Conservation (phyloP, 2,797 vertebrate genomes). For the Tapera naevia region DNA sequence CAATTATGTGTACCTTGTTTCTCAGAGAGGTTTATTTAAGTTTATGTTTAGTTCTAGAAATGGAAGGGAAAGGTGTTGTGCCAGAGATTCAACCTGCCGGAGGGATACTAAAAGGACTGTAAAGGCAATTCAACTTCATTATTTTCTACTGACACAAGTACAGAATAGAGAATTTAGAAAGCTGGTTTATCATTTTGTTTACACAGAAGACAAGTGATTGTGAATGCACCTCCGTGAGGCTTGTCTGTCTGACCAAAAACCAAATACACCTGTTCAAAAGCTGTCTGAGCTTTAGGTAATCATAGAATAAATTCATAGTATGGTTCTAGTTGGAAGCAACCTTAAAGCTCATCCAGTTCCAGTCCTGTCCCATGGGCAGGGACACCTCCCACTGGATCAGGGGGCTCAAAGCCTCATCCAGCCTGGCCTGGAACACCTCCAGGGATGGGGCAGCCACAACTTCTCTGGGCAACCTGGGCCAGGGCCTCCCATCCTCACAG, state of each 20-base stretch:
- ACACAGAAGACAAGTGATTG: not conserved
- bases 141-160: not conserved
- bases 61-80: not conserved
- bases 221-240: not conserved
- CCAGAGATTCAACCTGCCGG: not conserved
- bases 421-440: too few species aligned
- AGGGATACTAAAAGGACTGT: not conserved
- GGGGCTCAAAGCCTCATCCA: too few species aligned
- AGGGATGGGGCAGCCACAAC: too few species aligned
- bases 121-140: not conserved
- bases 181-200: not conserved
- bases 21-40: not conserved
- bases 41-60: not conserved
- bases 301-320: too few species aligned
- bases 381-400: too few species aligned
- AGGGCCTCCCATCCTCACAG: too few species aligned
- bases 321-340: too few species aligned
- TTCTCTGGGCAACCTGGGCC: too few species aligned
- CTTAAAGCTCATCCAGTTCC: too few species aligned
- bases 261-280: not conserved
- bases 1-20: constrained; percentile 14
- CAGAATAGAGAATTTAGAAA: not conserved
- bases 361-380: too few species aligned
- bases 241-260: not conserved
- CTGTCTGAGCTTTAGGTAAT: accelerated